Conservation (phyloP, 2,797 vertebrate genomes). For the Squalus acanthias region DNA sequence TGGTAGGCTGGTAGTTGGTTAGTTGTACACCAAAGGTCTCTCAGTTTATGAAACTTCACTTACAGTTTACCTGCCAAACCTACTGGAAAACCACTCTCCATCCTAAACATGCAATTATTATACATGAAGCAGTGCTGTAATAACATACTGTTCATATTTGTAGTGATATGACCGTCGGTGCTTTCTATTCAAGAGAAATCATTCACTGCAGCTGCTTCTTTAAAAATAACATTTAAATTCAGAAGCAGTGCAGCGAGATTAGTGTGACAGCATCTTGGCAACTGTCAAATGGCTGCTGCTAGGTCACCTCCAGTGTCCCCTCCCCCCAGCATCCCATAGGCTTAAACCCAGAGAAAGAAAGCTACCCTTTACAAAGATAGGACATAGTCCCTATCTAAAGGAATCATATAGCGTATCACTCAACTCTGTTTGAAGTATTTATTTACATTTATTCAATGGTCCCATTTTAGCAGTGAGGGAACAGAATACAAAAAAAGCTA, state of each 20-base stretch:
- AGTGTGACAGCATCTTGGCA: background rate
- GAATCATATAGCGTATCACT: background rate
- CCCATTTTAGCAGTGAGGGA: background rate
- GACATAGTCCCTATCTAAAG: background rate
- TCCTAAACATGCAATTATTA: background rate
- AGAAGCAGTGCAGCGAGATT: background rate
- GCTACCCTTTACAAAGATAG: background rate
- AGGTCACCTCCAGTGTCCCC: no score
- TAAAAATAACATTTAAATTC: background rate
- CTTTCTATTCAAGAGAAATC: background rate
- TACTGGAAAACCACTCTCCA: background rate
- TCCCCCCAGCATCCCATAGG: background rate
- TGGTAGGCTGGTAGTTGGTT: no score
- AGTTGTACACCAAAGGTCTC: background rate
- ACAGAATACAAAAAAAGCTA: background rate
- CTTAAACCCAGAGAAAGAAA: background rate
- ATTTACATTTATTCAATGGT: conserved; percentile 10
- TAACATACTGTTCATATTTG: background rate
- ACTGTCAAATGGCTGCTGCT: background rate
- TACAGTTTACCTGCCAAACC: background rate
- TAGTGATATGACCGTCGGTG: background rate
- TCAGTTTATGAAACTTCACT: background rate
- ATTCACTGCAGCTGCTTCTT: background rate
- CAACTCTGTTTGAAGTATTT: background rate
- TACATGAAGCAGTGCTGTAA: background rate